Evolutionary conservation across 2,797 vertebrate species (phyloP).

Genomic region (Sandelia bainsii): DNA sequence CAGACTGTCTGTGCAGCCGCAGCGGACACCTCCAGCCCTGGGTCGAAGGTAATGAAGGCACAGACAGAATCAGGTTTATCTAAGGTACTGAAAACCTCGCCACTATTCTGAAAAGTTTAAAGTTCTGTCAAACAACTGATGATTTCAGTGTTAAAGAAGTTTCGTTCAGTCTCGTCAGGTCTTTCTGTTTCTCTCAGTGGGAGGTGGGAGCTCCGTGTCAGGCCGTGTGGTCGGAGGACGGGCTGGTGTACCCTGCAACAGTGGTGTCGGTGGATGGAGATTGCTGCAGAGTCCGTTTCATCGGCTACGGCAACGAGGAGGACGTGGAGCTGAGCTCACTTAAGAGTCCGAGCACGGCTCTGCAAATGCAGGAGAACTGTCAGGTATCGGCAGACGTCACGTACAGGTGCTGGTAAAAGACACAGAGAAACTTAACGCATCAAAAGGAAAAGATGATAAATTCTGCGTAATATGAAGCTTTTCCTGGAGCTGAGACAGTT

Average conservation of each 20-base stretch:
- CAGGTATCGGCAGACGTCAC: not conserved
- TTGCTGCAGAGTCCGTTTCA: constrained; percentile 64
- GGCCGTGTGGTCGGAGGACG: constrained; percentile 68
- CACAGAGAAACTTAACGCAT: no score
- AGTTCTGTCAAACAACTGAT: not conserved
- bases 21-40: not conserved
- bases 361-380: not conserved
- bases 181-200: constrained; percentile 52
- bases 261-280: constrained; percentile 54
- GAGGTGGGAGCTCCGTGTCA: constrained; percentile 60
- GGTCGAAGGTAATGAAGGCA: constrained; percentile 12
- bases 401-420: no score
- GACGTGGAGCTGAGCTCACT: constrained; percentile 63
- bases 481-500: no score
- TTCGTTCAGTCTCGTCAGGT: no score
- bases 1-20: not conserved
- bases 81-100: no score
- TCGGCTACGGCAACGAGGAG: constrained; percentile 66
- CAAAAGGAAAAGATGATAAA: no score
- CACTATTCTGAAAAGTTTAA: not conserved
- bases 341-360: not conserved
- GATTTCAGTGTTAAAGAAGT: no score
- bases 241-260: constrained; percentile 59
- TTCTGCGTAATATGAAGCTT: no score
- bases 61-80: no score